Base-by-base conservation (phyloP, 1,140 invertebrate genomes). In the Dreissena rostriformis region DNA sequence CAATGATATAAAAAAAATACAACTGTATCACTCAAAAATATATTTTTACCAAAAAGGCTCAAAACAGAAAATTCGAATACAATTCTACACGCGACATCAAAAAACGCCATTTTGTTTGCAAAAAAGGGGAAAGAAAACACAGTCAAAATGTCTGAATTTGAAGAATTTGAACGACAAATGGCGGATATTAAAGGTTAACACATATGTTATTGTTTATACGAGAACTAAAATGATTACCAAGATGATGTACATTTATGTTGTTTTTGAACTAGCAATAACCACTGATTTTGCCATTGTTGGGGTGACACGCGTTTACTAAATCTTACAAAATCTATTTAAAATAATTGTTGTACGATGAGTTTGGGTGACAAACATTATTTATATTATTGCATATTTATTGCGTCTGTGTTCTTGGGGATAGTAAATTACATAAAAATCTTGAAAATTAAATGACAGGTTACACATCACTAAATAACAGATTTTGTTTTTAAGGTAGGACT, bases 111-210 rank as follows among this genome's bases (percentile, higher is more conserved):
- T 39, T 39, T 39, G 39, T 39, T 39, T 39, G 4, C 39, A 8
- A 39, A 67, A 67, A 67, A 29, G 4, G 7, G 22, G n/a, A 67
- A 11, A 63, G 52, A 77, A 67, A 77, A 17, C 66, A 8, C 1
- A 15, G 22, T 67, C 49, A 80, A 19, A 12, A 80, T 80, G 77
- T 51, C 77, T 68, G 77, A 80, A 17, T 70, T 80, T 49, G 77
- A 87, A n/a, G 88, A 88, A 78, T 88, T 88, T 75, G 88, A 88
- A 63, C 70, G 86, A 67, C 86, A 88, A 70, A 76, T 88, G 51
- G 86, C 86, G 0, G 83, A 87, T 85, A 87, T 85, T 65, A 71
- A 83, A 85, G 82, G 77, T 71, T 74, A 39, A 39, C 24, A 28
- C 17, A 52, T 53, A 29, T 49, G 28, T 15, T 6, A n/a, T 72